Conservation (phyloP, 64 coral and sea anemone genomes). For the Actinia equina region DNA sequence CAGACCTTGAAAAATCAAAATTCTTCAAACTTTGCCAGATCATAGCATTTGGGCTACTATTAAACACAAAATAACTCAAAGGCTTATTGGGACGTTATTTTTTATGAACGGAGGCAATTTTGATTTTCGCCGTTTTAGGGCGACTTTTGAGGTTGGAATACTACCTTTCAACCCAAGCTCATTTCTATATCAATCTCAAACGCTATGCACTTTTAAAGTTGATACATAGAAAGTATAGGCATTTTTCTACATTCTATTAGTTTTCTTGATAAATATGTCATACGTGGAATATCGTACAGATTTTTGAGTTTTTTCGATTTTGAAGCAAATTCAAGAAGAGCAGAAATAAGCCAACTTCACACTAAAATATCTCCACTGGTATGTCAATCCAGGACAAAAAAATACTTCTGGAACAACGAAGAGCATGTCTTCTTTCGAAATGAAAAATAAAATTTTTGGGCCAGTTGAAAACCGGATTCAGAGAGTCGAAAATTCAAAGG, state of each 20-base stretch:
- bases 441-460: background rate
- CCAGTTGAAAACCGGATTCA: background rate
- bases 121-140: conserved; percentile 1
- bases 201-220: background rate
- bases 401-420: background rate
- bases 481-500: conserved; percentile 2
- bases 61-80: background rate
- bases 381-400: background rate
- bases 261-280: background rate
- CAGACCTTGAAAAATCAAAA: conserved; percentile 16
- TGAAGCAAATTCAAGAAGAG: background rate
- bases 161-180: background rate
- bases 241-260: background rate
- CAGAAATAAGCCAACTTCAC: background rate
- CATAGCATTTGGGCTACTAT: background rate
- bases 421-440: conserved; percentile 8
- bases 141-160: background rate
- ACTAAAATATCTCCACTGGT: background rate
- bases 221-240: background rate
- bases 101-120: conserved; percentile 5
- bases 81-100: background rate
- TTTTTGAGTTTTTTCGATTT: background rate
- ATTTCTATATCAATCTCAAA: background rate
- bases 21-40: conserved; percentile 18
- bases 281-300: background rate